Base-by-base conservation (phyloP, 2,113 vertebrate species). In the Lota lota region DNA sequence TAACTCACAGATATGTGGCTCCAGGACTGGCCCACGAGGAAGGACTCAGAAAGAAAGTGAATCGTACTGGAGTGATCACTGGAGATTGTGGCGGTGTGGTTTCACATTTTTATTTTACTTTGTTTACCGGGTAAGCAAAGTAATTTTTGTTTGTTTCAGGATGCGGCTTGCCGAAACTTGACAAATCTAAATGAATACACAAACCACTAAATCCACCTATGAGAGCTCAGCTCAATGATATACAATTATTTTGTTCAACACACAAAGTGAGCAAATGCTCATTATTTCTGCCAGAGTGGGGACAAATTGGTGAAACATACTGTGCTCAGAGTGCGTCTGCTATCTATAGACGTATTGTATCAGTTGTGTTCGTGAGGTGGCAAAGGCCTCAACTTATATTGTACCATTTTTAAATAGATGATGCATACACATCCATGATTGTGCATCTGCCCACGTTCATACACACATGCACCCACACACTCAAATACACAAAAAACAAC, bases 241-340 rank as follows among this genome's bases (percentile, higher is more conserved):
- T 58, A 67, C 22, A 40, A 73, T 71, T 79, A 20, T 51, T 74
- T 75, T 74, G 70, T 73, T 77, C 28, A 69, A 78, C 19, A 74
- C 40, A 73, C 54, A 50, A 47, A 75, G 53, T n/a, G 10, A 67
- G 64, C 15, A 36, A 66, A 65, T 28, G 53, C 66, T 81, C 72
- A 76, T 78, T 81, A 81, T 73, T 69, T 74, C 57, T 72, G 63
- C 76, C 54, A 47, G 60, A 60, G 72, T 12, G 40, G 40, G 12
- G 40, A 12, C 8, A 8, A 14, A 47, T 47, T 14, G 8, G 40
- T 47, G 10, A 47, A 67, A 73, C 57, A 78, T 81, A 79, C 67
- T 74, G 21, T 73, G 40, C 24, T 70, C 50, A 54, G 51, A 22
- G 17, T 65, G 63, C 16, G 68, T 0, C 50, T n/a, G 57, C 33